Conservation (phyloP, 2,113 vertebrate species). For the Natator depressus region DNA sequence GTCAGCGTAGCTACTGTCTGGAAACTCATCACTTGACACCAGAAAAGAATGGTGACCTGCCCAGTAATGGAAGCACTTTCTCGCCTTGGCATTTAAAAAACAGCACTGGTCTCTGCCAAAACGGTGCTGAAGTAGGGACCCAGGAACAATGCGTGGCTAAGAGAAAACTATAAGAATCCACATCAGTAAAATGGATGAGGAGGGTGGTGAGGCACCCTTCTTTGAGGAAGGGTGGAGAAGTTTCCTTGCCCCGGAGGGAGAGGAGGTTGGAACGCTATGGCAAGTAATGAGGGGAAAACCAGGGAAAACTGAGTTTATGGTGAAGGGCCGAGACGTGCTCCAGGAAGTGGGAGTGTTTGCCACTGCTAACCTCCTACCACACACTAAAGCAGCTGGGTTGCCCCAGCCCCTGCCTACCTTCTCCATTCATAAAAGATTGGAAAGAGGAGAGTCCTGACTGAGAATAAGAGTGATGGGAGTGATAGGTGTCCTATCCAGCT, state of each 20-base stretch:
- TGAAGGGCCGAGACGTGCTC: background rate
- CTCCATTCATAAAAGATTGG: constrained; percentile 18
- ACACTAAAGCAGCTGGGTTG: constrained; percentile 2
- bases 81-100: constrained; percentile 48
- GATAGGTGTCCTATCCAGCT: background rate
- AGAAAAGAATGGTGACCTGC: constrained; percentile 31
- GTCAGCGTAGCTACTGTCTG: background rate
- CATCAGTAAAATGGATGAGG: background rate
- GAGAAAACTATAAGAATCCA: fast-evolving
- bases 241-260: background rate
- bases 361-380: constrained; percentile 15
- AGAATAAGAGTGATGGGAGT: background rate
- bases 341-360: constrained; percentile 27
- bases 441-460: background rate
- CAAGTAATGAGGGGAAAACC: background rate
- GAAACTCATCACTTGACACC: constrained; percentile 34
- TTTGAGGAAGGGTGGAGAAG: background rate
- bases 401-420: constrained; percentile 8
- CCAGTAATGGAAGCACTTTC: constrained; percentile 18
- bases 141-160: background rate
- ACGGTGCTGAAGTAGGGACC: background rate
- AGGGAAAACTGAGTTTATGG: background rate
- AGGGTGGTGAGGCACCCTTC: background rate
- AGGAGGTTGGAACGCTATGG: background rate
- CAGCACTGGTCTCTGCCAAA: background rate